phyloP scores from a whole-genome alignment of 2,113 vertebrate species.

The Erinaceus europaeus region DNA sequence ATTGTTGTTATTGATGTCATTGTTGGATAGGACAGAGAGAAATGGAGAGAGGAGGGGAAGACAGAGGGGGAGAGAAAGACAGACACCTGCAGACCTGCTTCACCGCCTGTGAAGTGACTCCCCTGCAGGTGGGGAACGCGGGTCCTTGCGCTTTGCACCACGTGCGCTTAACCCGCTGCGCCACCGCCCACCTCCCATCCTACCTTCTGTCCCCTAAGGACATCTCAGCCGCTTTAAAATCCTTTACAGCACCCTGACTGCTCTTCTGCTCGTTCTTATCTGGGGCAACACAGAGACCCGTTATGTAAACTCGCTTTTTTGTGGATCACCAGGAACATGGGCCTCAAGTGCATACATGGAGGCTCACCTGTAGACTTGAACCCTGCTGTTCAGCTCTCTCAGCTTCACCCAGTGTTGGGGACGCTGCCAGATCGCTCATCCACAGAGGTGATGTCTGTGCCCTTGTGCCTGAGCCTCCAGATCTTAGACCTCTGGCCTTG shows the following conservation, averaged over 20 bases:
- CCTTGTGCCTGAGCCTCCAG: background rate
- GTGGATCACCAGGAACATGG: background rate
- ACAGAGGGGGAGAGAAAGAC: no score
- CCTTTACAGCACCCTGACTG: background rate
- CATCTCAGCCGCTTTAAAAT: slow-evolving; percentile 8
- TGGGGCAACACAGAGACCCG: slow-evolving; percentile 45
- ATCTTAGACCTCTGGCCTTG: background rate
- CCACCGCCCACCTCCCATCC: no score
- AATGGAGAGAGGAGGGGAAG: no score
- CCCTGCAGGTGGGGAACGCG: no score
- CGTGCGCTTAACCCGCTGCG: no score
- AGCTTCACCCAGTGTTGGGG: background rate
- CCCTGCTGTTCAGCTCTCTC: background rate
- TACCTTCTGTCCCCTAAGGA: background rate
- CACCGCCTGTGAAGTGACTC: no score
- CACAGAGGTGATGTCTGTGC: background rate
- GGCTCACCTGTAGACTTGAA: background rate
- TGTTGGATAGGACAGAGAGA: no score
- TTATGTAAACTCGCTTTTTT: slow-evolving; percentile 57
- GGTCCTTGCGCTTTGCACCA: no score
- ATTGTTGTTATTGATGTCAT: no score
- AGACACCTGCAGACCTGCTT: no score
- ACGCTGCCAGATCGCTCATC: background rate
- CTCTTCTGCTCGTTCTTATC: background rate
- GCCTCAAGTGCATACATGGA: background rate